Conservation (phyloP, 1,140 invertebrate genomes). For the Microvelia longipes region DNA sequence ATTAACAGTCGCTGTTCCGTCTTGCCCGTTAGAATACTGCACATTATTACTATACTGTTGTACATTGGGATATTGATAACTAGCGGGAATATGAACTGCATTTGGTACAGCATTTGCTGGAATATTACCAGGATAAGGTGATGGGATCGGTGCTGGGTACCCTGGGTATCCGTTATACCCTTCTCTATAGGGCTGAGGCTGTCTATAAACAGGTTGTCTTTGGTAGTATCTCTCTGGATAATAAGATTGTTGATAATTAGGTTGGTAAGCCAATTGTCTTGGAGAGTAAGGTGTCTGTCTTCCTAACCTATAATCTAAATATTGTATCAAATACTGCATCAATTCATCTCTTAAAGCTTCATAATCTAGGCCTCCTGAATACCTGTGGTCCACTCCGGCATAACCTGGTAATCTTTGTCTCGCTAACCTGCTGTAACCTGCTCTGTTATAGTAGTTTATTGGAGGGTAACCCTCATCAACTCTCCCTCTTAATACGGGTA, state of each 20-base stretch:
- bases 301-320: slow-evolving; percentile 18
- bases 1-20: neutral
- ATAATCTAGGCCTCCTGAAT: slow-evolving; percentile 38
- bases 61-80: neutral
- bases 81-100: neutral
- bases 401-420: neutral
- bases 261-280: neutral
- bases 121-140: neutral
- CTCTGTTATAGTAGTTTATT: slow-evolving; percentile 25
- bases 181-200: neutral
- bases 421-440: neutral
- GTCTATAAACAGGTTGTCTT: neutral
- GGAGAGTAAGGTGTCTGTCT: slow-evolving; percentile 15
- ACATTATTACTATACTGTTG: neutral
- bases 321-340: slow-evolving; percentile 23
- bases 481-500: slow-evolving; percentile 19
- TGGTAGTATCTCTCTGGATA: neutral
- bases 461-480: slow-evolving; percentile 9
- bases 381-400: slow-evolving; percentile 30
- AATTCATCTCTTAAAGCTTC: slow-evolving; percentile 29
- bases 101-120: neutral
- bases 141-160: neutral
- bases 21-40: neutral
- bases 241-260: neutral
- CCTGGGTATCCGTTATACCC: neutral